A percentile compares a stretch with the other conserved stretches of the same genome.
These are phyloP conservation scores for Oppia nitens DNA, from an alignment of 1,140 invertebrate species.

Conservation along the genomic window DNA sequence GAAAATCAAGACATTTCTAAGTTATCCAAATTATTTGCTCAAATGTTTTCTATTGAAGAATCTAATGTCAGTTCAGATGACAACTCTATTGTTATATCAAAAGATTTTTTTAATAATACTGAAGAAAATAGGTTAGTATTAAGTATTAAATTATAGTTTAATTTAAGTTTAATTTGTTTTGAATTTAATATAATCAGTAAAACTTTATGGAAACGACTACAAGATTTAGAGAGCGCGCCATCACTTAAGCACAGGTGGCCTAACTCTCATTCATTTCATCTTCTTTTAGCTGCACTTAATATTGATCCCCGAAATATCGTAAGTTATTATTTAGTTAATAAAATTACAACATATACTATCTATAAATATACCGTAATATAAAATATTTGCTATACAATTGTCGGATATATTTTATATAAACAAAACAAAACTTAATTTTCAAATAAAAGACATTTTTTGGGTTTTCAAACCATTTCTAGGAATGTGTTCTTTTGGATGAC, in stretches of 20 bases:
- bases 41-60: background rate
- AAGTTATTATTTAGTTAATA: constrained; percentile 10
- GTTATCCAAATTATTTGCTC: background rate
- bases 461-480: background rate
- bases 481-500: background rate
- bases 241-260: constrained; percentile 15
- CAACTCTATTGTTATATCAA: background rate
- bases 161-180: background rate
- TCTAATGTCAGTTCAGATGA: background rate
- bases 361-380: too few species aligned
- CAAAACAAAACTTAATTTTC: too few species aligned
- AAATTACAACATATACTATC: background rate
- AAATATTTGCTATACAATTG: too few species aligned
- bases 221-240: constrained; percentile 17
- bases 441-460: background rate
- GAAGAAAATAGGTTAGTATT: background rate
- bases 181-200: constrained; percentile 12
- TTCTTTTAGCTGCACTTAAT: constrained; percentile 16
- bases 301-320: constrained; percentile 19
- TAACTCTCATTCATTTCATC: constrained; percentile 16
- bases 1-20: too few species aligned
- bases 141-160: background rate
- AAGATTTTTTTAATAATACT: background rate
- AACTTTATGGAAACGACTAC: constrained; percentile 17
- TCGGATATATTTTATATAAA: too few species aligned